A percentile compares a stretch with the other conserved stretches of the same genome.
Conservation (phyloP, 37 sponge, comb jelly and placozoan species). For the Chondrilla cf. caribensis region DNA sequence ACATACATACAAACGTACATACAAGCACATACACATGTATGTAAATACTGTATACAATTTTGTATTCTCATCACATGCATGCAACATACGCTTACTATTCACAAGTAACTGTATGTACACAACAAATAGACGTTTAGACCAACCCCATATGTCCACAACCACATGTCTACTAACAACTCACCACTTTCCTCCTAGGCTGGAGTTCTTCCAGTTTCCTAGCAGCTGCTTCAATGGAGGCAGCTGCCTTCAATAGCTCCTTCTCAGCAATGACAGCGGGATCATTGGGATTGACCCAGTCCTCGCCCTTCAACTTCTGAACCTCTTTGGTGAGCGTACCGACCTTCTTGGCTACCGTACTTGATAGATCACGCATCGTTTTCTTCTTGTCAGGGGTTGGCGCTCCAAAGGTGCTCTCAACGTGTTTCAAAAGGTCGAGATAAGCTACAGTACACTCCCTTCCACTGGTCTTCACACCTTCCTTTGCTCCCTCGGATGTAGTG, state of each 20-base stretch:
- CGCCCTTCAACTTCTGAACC: conserved; percentile 9
- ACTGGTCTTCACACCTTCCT: background rate
- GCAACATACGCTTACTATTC: no score
- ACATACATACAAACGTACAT: no score
- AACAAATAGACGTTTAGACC: no score
- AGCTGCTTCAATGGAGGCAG: conserved; percentile 61
- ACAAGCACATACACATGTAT: no score
- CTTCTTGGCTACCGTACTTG: conserved; percentile 16
- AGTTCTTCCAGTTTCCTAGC: conserved; percentile 54
- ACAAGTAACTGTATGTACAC: no score
- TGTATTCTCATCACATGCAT: no score
- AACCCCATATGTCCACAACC: no score
- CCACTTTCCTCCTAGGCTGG: conserved; percentile 40
- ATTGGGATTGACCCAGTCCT: conserved; percentile 61
- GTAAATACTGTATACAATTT: no score
- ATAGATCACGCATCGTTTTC: background rate
- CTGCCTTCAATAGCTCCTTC: conserved; percentile 60
- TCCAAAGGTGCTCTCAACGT: conserved; percentile 8
- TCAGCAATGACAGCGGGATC: conserved; percentile 64
- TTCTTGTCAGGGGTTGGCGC: conserved; percentile 19
- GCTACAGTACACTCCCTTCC: conserved; percentile 9
- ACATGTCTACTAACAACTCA: background rate
- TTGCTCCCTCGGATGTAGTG: background rate
- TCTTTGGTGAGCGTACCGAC: conserved; percentile 4
- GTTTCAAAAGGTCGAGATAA: conserved; percentile 11